A percentile compares a stretch with the other conserved stretches of the same genome.
These are phyloP conservation scores for Muschampia plurimacula DNA, from an alignment of 2,888 invertebrate species.

Conservation along the genomic window DNA sequence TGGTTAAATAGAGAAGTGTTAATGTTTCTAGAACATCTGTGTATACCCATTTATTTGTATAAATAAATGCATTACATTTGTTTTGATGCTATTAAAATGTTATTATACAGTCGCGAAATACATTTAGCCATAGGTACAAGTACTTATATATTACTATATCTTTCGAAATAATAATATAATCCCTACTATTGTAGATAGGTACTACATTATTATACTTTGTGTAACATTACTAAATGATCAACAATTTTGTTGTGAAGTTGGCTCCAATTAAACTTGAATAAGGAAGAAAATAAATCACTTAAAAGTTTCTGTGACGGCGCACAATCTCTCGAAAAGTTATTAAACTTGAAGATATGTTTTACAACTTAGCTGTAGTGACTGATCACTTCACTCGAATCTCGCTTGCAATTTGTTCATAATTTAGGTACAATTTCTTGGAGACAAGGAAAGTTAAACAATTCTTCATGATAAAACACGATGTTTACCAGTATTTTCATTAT, in stretches of 20 bases:
- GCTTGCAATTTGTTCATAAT: conserved; percentile 11
- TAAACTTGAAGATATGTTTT: conserved; percentile 13
- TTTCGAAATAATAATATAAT: no score
- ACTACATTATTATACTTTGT: no score
- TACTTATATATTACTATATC: no score
- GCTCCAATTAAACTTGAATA: conserved; percentile 21
- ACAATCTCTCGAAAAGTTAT: conserved; percentile 31
- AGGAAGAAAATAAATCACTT: conserved; percentile 30
- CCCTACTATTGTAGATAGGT: no score
- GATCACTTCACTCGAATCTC: conserved; percentile 17
- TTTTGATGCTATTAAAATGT: no score
- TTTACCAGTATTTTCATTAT: neutral
- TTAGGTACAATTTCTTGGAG: neutral
- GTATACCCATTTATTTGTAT: no score
- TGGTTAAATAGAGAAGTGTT: no score
- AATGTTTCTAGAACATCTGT: no score
- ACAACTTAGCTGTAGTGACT: conserved; percentile 21
- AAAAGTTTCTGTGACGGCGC: conserved; percentile 28
- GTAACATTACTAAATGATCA: conserved; percentile 4
- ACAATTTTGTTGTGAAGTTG: conserved; percentile 13
- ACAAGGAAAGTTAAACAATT: conserved; percentile 5
- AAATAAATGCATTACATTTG: no score
- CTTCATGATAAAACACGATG: conserved; percentile 1
- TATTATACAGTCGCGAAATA: no score
- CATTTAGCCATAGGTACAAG: no score